Evolutionary conservation across 2,888 invertebrate genomes (phyloP).

Genomic region (Drosophila tanythrix): DNA sequence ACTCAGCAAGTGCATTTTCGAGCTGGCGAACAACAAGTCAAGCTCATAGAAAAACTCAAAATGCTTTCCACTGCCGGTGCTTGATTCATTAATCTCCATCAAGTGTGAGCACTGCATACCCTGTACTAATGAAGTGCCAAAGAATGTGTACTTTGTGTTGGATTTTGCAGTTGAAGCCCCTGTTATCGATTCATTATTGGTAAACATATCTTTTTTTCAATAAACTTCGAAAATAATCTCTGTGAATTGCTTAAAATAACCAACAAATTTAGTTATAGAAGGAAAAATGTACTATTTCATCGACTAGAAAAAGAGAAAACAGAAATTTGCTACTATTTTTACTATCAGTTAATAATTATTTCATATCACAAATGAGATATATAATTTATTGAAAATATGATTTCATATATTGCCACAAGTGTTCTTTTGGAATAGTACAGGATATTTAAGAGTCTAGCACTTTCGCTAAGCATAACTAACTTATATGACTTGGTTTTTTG

Average conservation of each 20-base stretch:
- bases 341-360: not conserved
- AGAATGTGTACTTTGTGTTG: too few relatives aligned
- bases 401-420: not conserved
- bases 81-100: slow-evolving; percentile 63
- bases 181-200: not conserved
- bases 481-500: slow-evolving; percentile 5
- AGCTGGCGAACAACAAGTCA: slow-evolving; percentile 22
- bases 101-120: slow-evolving; percentile 44
- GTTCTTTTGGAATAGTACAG: not conserved
- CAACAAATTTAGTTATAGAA: accelerated
- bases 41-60: slow-evolving; percentile 12
- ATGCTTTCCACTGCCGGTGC: slow-evolving; percentile 1
- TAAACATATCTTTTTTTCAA: too few relatives aligned
- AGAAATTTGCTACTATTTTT: not conserved
- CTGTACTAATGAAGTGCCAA: not conserved
- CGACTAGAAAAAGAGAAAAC: not conserved
- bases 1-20: slow-evolving; percentile 24
- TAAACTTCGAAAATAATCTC: not conserved
- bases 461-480: not conserved
- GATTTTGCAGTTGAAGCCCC: not conserved
- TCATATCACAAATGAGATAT: not conserved
- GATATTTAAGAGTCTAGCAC: slow-evolving; percentile 1
- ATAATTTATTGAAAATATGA: not conserved
- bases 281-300: not conserved
- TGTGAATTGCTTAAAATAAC: not conserved